Evolutionary conservation across 2,113 vertebrate genomes (phyloP).

Genomic region (Choloepus hoffmanni): DNA sequence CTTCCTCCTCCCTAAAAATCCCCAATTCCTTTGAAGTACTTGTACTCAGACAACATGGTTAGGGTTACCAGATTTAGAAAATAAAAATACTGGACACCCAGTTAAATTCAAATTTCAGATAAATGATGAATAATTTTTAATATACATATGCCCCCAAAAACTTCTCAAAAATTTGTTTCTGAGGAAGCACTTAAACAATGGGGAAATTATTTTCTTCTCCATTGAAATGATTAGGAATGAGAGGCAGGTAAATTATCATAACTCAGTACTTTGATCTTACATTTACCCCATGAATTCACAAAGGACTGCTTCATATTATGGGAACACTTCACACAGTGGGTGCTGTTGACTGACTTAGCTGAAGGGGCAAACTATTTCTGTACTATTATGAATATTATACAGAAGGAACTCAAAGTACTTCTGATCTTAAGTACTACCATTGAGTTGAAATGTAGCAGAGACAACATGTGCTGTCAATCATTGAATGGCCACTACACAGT

Average conservation of each 20-base stretch:
- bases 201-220: background rate
- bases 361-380: slow-evolving; percentile 61
- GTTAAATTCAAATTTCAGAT: no score
- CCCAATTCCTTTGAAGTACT: no score
- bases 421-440: slow-evolving; percentile 50
- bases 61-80: no score
- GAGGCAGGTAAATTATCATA: background rate
- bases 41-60: no score
- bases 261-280: background rate
- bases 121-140: no score
- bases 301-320: background rate
- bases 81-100: no score
- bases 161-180: slow-evolving; percentile 29
- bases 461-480: slow-evolving; percentile 11
- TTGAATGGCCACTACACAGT: background rate
- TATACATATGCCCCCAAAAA: background rate
- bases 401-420: slow-evolving; percentile 55
- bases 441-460: slow-evolving; percentile 52
- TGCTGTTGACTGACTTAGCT: slow-evolving; percentile 14
- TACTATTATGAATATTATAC: slow-evolving; percentile 51
- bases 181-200: background rate
- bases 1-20: no score
- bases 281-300: background rate
- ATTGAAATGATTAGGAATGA: background rate
- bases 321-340: background rate